Percentiles rank a stretch among this genome's conserved stretches.
phyloP scores from a whole-genome alignment of 1,140 invertebrate species.

The Dendrolimus punctatus region DNA sequence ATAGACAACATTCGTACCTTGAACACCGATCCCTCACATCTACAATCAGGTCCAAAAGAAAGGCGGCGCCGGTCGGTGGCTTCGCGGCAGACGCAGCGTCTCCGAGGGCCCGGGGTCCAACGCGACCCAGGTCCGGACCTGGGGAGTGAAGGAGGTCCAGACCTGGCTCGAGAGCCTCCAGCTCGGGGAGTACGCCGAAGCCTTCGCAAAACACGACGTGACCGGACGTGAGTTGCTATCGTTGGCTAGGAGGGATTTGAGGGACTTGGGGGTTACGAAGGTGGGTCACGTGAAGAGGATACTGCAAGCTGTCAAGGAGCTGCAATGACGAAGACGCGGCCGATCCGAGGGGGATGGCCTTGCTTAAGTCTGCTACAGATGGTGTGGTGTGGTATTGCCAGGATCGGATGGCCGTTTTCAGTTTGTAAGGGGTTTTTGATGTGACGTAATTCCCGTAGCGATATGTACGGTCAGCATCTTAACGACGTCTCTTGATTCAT shows the following conservation, averaged over 20 bases:
- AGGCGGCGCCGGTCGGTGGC: constrained; percentile 61
- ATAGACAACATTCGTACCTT: constrained; percentile 3
- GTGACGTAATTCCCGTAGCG: too few relatives aligned
- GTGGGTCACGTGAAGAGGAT: constrained; percentile 96
- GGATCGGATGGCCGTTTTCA: neutral
- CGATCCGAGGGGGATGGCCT: constrained; percentile 60
- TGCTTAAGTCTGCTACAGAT: constrained; percentile 11
- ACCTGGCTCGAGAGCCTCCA: constrained; percentile 92
- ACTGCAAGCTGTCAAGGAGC: constrained; percentile 91
- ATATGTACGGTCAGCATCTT: too few relatives aligned
- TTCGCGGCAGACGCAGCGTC: constrained; percentile 66
- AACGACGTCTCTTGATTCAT: too few relatives aligned
- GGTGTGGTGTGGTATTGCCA: neutral
- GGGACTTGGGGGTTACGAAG: constrained; percentile 94
- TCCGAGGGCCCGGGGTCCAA: constrained; percentile 50
- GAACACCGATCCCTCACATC: constrained; percentile 6
- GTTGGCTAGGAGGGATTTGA: constrained; percentile 87
- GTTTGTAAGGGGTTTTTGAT: too few relatives aligned
- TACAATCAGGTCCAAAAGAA: constrained; percentile 47
- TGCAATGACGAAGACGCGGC: constrained; percentile 71
- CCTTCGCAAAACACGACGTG: constrained; percentile 92
- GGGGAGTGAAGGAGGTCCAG: constrained; percentile 82
- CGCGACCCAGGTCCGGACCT: constrained; percentile 59
- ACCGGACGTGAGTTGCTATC: constrained; percentile 90
- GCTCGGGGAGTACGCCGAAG: constrained; percentile 88